Conservation (phyloP, 2,797 vertebrate genomes). For the Erithacus rubecula region DNA sequence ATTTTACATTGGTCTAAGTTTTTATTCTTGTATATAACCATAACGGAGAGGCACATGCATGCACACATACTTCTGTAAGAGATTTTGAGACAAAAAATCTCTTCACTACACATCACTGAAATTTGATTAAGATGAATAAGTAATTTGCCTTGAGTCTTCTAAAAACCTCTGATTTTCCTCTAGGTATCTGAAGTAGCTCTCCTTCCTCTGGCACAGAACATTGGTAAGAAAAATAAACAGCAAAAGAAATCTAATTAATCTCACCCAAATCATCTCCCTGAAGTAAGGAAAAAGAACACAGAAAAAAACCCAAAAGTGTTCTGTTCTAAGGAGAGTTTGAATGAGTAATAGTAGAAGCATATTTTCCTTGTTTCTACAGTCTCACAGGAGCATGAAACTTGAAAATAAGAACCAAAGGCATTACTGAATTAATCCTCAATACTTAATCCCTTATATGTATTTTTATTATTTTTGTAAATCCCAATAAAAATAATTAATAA, state of each 20-base stretch:
- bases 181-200: background rate
- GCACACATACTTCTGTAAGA: background rate
- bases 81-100: background rate
- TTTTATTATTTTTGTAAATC: background rate
- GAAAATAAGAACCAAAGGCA: background rate
- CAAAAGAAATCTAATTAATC: background rate
- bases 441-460: background rate
- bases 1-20: background rate
- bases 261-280: background rate
- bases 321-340: background rate
- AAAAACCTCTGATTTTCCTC: background rate
- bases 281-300: background rate
- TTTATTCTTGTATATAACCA: background rate
- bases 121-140: background rate
- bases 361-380: background rate
- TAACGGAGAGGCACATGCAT: background rate
- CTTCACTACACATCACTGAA: background rate
- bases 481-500: conserved; percentile 14
- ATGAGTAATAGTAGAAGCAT: background rate
- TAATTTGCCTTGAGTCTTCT: background rate
- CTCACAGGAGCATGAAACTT: background rate
- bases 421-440: background rate
- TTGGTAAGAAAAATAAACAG: background rate
- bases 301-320: background rate
- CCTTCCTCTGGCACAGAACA: background rate